These are phyloP conservation scores for Oplegnathus fasciatus DNA, from an alignment of 2,113 vertebrate species.

Conservation along the genomic window DNA sequence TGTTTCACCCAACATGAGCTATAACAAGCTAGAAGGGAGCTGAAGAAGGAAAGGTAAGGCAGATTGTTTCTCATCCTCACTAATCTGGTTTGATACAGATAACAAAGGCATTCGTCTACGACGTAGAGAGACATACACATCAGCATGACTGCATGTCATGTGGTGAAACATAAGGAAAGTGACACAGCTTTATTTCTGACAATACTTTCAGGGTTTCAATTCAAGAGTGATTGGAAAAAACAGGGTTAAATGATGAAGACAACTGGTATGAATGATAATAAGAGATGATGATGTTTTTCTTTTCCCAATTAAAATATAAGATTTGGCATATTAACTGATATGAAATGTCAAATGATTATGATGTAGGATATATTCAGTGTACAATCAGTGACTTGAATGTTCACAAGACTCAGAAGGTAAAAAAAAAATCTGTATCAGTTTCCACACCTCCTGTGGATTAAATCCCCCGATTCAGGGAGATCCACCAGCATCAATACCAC, in stretches of 20 bases:
- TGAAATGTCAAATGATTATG: not conserved
- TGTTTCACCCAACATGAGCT: constrained; percentile 21
- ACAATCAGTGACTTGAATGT: not conserved
- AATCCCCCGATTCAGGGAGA: not conserved
- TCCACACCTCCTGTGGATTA: constrained; percentile 3
- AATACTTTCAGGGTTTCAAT: constrained; percentile 3
- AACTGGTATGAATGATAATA: not conserved
- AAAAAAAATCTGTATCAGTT: not conserved
- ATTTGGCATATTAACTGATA: not conserved
- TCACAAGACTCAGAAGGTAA: not conserved
- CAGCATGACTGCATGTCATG: not conserved
- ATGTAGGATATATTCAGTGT: not conserved
- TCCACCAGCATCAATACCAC: not conserved
- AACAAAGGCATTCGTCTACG: constrained; percentile 3
- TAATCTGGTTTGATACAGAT: constrained; percentile 38
- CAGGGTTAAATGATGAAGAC: not conserved
- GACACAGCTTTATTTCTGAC: not conserved
- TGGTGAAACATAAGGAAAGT: not conserved
- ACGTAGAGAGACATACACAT: not conserved
- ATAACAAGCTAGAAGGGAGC: constrained; percentile 3
- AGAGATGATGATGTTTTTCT: not conserved
- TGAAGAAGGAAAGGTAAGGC: constrained; percentile 1
- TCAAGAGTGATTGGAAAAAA: not conserved
- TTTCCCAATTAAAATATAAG: not conserved
- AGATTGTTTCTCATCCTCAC: constrained; percentile 22